These are phyloP conservation scores for Ectemnius lituratus DNA, from an alignment of 2,888 invertebrate genomes.

Conservation along the genomic window DNA sequence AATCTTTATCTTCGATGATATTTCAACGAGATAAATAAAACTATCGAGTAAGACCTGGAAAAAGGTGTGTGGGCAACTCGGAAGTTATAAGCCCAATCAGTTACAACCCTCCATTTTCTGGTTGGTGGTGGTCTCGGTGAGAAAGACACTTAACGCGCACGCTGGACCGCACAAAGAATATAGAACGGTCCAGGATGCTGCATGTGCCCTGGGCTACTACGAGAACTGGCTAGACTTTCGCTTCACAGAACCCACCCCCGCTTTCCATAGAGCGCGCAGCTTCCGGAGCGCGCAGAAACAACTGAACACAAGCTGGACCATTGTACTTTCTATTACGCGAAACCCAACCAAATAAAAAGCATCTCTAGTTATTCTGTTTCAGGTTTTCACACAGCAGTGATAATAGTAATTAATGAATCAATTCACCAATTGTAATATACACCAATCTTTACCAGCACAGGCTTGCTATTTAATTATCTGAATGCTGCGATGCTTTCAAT, in stretches of 20 bases:
- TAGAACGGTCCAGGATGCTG: slow-evolving; percentile 26
- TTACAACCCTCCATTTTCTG: slow-evolving; percentile 24
- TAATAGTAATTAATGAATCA: too few relatives aligned
- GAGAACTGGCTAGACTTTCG: background rate
- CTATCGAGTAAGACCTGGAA: too few relatives aligned
- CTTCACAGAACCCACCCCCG: too few relatives aligned
- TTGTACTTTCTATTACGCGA: background rate
- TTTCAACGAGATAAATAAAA: too few relatives aligned
- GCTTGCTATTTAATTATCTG: too few relatives aligned
- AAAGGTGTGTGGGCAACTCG: background rate
- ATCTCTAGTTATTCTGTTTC: too few relatives aligned
- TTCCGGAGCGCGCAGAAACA: background rate
- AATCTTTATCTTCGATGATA: too few relatives aligned
- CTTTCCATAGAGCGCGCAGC: too few relatives aligned
- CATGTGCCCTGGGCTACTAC: slow-evolving; percentile 32
- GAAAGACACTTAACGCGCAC: slow-evolving; percentile 43
- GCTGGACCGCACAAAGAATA: slow-evolving; percentile 34
- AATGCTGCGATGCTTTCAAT: too few relatives aligned
- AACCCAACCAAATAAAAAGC: background rate
- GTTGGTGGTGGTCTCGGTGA: slow-evolving; percentile 3
- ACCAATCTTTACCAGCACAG: too few relatives aligned
- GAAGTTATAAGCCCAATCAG: slow-evolving; percentile 16
- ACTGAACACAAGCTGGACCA: background rate
- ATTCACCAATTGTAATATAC: too few relatives aligned
- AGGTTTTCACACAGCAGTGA: too few relatives aligned